Percentiles rank a stretch among this genome's conserved stretches.
Evolutionary conservation across 2,113 vertebrate species (phyloP).

Genomic region (Irena cyanogastra): DNA sequence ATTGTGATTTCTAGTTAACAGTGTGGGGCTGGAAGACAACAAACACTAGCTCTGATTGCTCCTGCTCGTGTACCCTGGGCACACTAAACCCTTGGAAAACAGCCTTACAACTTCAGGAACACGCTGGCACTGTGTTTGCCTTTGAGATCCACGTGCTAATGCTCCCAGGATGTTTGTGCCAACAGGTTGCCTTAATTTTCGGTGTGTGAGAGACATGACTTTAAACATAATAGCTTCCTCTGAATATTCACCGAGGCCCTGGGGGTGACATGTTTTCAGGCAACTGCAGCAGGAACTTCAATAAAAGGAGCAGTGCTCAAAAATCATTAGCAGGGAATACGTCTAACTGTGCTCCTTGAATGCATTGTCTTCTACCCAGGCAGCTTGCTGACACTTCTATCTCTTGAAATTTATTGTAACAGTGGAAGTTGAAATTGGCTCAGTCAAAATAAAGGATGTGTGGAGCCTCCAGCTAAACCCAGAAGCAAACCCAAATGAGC

Average conservation of each 20-base stretch:
- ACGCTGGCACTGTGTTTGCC: background rate
- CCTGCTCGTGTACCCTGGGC: background rate
- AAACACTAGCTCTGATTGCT: background rate
- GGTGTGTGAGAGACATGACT: background rate
- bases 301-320: background rate
- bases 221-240: background rate
- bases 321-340: background rate
- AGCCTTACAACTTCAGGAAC: background rate
- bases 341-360: constrained; percentile 1
- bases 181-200: constrained; percentile 27
- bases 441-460: background rate
- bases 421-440: background rate
- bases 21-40: background rate
- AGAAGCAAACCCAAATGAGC: background rate
- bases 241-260: background rate
- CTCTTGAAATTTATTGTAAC: background rate
- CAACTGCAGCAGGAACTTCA: background rate
- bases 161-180: background rate
- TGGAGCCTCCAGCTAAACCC: background rate
- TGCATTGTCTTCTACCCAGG: background rate
- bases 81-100: background rate
- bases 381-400: background rate
- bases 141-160: background rate
- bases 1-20: background rate
- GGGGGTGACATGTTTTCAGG: background rate